Percentiles rank a stretch among this genome's conserved stretches.
These are phyloP conservation scores for Cephalophus harveyi DNA, from an alignment of 2,113 vertebrate species.

Conservation along the genomic window DNA sequence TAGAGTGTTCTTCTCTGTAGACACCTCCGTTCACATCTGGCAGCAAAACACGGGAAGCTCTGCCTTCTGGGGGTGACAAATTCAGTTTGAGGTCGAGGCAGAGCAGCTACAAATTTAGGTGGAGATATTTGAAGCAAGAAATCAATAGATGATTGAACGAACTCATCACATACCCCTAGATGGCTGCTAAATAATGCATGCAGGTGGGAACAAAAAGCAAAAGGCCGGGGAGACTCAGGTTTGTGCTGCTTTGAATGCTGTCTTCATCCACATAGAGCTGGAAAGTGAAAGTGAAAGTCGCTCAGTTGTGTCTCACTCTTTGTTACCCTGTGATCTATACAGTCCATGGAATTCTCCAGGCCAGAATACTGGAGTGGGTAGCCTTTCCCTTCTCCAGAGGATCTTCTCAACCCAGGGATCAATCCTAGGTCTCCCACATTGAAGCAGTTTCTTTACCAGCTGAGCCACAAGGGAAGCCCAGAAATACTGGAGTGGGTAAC, in stretches of 20 bases:
- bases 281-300: neutral
- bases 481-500: neutral
- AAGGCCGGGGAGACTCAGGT: neutral
- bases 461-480: neutral
- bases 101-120: neutral
- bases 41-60: neutral
- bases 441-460: neutral
- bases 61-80: neutral
- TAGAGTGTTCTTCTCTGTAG: neutral
- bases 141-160: too few relatives aligned
- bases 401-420: neutral
- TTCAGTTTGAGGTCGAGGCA: too few relatives aligned
- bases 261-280: neutral
- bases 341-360: neutral
- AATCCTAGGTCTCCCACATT: neutral
- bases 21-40: neutral
- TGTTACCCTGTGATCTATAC: neutral
- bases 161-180: neutral
- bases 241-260: neutral
- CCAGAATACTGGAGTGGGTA: neutral
- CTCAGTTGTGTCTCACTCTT: neutral
- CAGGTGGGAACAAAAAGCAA: neutral
- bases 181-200: neutral
- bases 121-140: neutral
- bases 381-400: neutral